These are phyloP conservation scores for Leontocebus nigricollis DNA, from an alignment of 2,797 vertebrate species.

Conservation along the genomic window DNA sequence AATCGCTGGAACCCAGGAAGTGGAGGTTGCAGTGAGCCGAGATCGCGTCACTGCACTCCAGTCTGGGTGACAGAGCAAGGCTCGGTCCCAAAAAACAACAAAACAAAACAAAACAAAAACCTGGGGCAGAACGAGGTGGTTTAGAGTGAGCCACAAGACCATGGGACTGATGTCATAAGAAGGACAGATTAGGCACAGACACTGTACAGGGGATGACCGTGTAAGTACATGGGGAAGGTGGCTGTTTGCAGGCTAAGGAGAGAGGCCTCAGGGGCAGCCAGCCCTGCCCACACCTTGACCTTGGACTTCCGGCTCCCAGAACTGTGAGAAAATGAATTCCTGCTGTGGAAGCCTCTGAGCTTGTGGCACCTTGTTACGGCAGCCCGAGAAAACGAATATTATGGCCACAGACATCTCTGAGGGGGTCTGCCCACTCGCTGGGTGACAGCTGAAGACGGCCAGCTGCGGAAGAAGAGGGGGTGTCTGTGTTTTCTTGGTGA, in stretches of 20 bases:
- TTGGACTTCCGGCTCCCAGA: background rate
- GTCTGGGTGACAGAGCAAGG: background rate
- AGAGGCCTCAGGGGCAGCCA: background rate
- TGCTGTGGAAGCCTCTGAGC: too few relatives aligned
- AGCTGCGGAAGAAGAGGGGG: background rate
- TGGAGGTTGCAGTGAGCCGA: background rate
- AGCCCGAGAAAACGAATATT: fast-evolving
- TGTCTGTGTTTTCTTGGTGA: fast-evolving
- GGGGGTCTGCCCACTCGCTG: background rate
- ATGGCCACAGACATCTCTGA: fast-evolving
- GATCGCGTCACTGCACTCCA: background rate
- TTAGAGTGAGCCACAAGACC: background rate
- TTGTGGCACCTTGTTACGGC: background rate
- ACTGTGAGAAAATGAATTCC: fast-evolving
- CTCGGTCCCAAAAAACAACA: background rate
- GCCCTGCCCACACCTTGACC: background rate
- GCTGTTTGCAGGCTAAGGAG: too few relatives aligned
- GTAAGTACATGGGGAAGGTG: background rate
- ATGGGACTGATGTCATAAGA: fast-evolving
- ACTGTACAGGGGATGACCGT: fast-evolving
- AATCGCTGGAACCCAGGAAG: background rate
- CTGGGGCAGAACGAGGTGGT: background rate
- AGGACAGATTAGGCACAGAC: background rate
- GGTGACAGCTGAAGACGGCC: background rate
- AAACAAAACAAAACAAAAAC: too few relatives aligned